Percentiles rank a stretch among this genome's conserved stretches.
phyloP scores from a whole-genome alignment of 2,797 vertebrate genomes.

The Diceros bicornis region DNA sequence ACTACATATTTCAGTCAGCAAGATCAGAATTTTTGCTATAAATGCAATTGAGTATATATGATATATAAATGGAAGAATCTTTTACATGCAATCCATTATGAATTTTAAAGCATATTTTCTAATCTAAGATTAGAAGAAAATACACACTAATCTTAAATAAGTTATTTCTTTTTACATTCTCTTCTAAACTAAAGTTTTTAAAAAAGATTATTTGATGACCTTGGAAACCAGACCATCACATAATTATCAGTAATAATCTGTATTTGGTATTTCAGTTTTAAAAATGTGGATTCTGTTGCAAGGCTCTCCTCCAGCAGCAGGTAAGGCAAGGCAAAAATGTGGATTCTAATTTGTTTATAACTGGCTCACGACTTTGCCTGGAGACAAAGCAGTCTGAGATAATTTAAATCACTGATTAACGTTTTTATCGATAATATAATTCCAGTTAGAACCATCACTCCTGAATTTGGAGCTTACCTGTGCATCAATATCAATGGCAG shows the following conservation, averaged over 20 bases:
- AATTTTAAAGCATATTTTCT: constrained; percentile 30
- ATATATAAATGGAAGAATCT: background rate
- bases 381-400: background rate
- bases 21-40: constrained; percentile 37
- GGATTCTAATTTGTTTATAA: constrained; percentile 28
- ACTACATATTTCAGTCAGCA: background rate
- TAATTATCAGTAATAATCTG: background rate
- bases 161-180: background rate
- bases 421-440: background rate
- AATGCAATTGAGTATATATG: background rate
- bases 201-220: background rate
- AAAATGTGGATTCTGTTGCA: background rate
- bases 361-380: background rate
- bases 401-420: constrained; percentile 12
- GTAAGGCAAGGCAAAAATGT: background rate
- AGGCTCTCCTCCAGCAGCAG: too few relatives aligned
- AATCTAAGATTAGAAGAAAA: constrained; percentile 58
- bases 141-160: background rate
- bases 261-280: background rate
- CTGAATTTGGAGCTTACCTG: constrained; percentile 88
- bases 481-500: constrained; percentile 93
- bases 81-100: background rate
- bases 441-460: background rate
- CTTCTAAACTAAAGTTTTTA: background rate
- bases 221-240: background rate